Percentiles rank a stretch among this genome's conserved stretches.
These are phyloP conservation scores for Mirza zaza DNA, from an alignment of 2,113 vertebrate species.

Conservation along the genomic window DNA sequence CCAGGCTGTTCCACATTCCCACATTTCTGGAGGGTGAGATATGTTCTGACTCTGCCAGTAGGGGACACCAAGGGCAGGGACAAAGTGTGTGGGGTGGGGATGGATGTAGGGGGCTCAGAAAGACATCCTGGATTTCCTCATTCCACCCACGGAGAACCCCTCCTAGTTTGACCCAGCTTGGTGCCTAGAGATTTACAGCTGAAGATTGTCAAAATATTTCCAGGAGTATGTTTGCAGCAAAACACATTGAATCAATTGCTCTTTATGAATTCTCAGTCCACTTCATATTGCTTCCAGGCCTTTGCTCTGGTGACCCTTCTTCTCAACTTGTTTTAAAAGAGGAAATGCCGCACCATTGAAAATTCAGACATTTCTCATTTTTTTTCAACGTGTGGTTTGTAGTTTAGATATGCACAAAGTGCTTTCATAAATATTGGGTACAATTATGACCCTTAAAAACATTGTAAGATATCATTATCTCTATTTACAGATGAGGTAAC, in stretches of 20 bases:
- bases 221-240: conserved; percentile 43
- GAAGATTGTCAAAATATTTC: conserved; percentile 57
- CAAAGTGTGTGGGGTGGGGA: background rate
- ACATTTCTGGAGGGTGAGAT: conserved; percentile 52
- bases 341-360: conserved; percentile 20
- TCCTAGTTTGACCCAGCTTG: conserved; percentile 27
- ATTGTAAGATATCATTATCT: background rate
- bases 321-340: conserved; percentile 52
- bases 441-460: background rate
- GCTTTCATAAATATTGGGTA: background rate
- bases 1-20: conserved; percentile 14
- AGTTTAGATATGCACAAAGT: conserved; percentile 17
- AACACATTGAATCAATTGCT: conserved; percentile 52
- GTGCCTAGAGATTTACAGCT: conserved; percentile 43
- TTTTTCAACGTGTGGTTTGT: background rate
- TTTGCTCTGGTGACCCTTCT: conserved; percentile 24
- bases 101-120: background rate
- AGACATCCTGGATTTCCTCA: conserved; percentile 65
- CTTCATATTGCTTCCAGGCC: conserved; percentile 44
- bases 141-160: conserved; percentile 33
- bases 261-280: conserved; percentile 51
- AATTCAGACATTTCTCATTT: conserved; percentile 45
- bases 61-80: background rate
- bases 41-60: background rate
- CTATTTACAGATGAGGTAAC: conserved; percentile 32